Evolutionary conservation across 2,888 invertebrate genomes (phyloP).

Genomic region (Chrysomela aeneicollis): DNA sequence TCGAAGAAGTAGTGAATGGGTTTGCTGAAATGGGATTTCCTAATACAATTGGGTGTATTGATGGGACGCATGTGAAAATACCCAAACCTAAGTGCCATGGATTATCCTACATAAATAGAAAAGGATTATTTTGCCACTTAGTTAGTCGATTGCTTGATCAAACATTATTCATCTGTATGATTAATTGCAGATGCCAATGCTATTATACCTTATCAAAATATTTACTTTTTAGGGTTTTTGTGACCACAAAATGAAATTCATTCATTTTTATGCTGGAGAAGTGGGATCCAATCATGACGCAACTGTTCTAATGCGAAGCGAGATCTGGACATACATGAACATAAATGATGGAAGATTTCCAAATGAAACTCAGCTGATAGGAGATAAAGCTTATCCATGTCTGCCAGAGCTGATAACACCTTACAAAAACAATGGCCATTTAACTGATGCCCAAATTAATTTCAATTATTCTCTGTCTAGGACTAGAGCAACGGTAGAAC

Average conservation of each 20-base stretch:
- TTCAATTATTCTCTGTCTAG: too few species aligned
- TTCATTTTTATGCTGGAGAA: conserved; percentile 9
- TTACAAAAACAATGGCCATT: conserved; percentile 8
- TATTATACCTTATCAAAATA: too few species aligned
- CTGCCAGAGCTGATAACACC: background rate
- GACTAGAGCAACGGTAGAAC: too few species aligned
- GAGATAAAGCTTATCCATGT: conserved; percentile 3
- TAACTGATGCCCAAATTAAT: background rate
- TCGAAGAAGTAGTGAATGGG: conserved; percentile 5
- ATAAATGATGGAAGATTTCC: background rate
- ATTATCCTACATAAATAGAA: too few species aligned
- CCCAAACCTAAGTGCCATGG: conserved; percentile 23
- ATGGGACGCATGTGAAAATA: too few species aligned
- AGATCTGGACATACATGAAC: background rate
- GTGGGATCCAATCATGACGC: background rate
- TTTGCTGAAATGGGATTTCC: conserved; percentile 12
- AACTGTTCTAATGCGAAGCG: background rate
- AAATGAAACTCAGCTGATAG: background rate
- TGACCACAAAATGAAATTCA: conserved; percentile 3
- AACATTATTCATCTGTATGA: too few species aligned
- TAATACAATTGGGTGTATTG: conserved; percentile 14
- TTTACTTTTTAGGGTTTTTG: background rate
- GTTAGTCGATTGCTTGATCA: too few species aligned
- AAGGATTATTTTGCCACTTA: too few species aligned
- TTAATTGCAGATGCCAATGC: too few species aligned